phyloP scores from a whole-genome alignment of 2,113 vertebrate genomes.

The Tympanuchus pallidicinctus region DNA sequence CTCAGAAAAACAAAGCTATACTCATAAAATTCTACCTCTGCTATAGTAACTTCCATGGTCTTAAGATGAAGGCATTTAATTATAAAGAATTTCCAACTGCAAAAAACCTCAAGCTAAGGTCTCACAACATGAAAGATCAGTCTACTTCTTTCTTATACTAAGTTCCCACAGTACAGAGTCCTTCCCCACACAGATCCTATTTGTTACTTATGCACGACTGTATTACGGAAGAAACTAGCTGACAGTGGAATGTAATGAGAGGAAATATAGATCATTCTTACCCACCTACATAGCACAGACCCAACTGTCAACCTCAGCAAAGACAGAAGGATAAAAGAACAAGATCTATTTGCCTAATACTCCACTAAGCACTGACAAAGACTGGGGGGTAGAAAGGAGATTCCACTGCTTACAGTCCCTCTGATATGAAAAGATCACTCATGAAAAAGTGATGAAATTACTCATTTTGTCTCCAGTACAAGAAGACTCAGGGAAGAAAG shows the following conservation, averaged over 20 bases:
- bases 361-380: neutral
- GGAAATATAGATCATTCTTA: neutral
- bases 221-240: neutral
- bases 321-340: neutral
- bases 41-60: neutral
- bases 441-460: neutral
- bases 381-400: neutral
- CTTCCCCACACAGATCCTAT: neutral
- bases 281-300: neutral
- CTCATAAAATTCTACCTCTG: neutral
- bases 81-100: neutral
- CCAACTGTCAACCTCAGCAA: neutral
- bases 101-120: neutral
- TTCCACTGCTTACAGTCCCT: accelerated
- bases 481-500: neutral
- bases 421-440: neutral
- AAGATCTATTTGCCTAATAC: neutral
- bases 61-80: neutral
- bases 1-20: neutral
- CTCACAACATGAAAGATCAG: neutral
- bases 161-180: neutral
- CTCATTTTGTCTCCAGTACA: neutral
- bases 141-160: neutral
- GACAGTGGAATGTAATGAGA: neutral
- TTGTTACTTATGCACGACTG: neutral